phyloP scores from a whole-genome alignment of 2,113 vertebrate genomes.

The Gnathonemus echidnorhynchus region DNA sequence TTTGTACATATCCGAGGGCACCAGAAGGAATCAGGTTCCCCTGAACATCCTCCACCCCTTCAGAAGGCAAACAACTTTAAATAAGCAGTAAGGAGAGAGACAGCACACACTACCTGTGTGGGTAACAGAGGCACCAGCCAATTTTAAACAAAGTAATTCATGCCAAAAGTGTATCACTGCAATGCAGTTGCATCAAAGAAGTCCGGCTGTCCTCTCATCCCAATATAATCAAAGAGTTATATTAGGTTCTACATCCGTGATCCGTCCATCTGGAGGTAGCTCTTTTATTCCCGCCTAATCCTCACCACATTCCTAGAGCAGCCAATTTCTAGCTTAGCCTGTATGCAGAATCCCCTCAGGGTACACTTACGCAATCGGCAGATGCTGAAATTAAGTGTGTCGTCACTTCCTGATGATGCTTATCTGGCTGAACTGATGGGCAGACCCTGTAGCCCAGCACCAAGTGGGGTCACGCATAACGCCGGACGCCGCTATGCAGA shows the following conservation, averaged over 20 bases:
- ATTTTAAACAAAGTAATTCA: neutral
- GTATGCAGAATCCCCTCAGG: neutral
- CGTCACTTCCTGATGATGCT: slow-evolving; percentile 3
- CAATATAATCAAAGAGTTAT: neutral
- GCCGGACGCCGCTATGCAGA: neutral
- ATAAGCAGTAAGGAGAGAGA: neutral
- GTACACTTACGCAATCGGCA: neutral
- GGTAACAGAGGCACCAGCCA: neutral
- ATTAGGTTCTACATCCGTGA: neutral
- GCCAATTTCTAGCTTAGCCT: neutral
- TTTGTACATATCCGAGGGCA: neutral
- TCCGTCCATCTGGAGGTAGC: neutral
- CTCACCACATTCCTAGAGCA: neutral
- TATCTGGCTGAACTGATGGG: neutral
- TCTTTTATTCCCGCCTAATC: neutral
- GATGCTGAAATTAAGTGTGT: neutral
- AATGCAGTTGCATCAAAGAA: neutral
- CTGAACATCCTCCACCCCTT: neutral
- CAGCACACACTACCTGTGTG: neutral
- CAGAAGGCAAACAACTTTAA: neutral
- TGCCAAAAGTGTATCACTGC: neutral
- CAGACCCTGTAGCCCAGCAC: neutral
- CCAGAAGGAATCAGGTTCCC: neutral
- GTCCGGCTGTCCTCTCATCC: neutral
- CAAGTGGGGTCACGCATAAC: neutral